Base-by-base conservation (phyloP, 2,113 vertebrate species). In the Cephalopterus ornatus region DNA sequence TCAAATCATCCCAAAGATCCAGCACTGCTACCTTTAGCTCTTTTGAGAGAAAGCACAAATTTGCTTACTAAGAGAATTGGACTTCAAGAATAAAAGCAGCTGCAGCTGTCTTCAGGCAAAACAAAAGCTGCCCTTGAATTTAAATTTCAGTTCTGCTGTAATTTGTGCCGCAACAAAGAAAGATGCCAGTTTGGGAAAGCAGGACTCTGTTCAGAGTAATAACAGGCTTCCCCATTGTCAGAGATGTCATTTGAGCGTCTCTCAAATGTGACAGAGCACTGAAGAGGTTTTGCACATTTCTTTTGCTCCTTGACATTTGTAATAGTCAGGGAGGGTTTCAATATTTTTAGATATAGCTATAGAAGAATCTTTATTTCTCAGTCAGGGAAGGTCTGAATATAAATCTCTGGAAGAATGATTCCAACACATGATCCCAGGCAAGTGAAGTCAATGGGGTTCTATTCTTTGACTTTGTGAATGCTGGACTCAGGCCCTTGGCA, bases 81-180 rank as follows among this genome's bases (percentile, higher is more conserved):
- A 81, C 58, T 92, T 93, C 55, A 94, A 91, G 91, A 95, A 95
- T 94, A 89, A 96, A 94, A 92, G 89, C 92, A 92, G 91, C 72
- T 85, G 92, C 91, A 94, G 88, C 89, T 96, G 96, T 93, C 92
- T 97, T 96, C 87, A 94, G 92, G 90, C 89, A 94, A 96, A 94
- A 97, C 92, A 95, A 96, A 97, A 95, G 96, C 94, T 78, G 86
- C 88, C 46, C 67, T 96, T 93, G 96, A 95, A 97, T 96, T 93
- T 88, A 62, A 96, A 94, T 95, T 92, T 80, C 87, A 77, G 49
- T 85, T 93, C 90, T 92, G 94, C 77, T 92, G 59, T 85, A 94
- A 94, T 96, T 95, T 85, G 93, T 95, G 83, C 77, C 0, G 23
- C 85, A 94, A 92, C 89, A 84, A 92, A 97, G 93, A 73, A 88